Conservation (phyloP, 2,888 invertebrate species). For the Aleiodes alternator region DNA sequence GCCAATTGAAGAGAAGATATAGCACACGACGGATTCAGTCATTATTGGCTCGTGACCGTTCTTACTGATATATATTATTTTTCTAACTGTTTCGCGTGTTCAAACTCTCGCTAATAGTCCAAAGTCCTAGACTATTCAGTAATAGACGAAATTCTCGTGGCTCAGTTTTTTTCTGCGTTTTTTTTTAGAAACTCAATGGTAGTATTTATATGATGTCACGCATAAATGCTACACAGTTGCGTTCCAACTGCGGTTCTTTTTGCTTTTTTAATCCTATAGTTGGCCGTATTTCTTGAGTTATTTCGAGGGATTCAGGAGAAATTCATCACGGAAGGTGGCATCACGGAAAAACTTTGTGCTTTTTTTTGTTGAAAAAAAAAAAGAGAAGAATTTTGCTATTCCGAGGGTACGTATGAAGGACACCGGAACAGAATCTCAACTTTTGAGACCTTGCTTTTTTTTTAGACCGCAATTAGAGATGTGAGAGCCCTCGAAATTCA, state of each 20-base stretch:
- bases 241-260: slow-evolving; percentile 16
- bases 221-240: slow-evolving; percentile 23
- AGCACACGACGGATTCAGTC: slow-evolving; percentile 39
- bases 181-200: slow-evolving; percentile 12
- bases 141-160: slow-evolving; percentile 23
- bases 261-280: not conserved
- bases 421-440: slow-evolving; percentile 42
- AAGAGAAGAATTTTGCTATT: slow-evolving; percentile 36
- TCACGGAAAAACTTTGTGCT: slow-evolving; percentile 53
- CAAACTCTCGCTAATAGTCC: not conserved
- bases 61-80: not conserved
- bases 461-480: slow-evolving; percentile 45
- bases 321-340: slow-evolving; percentile 34
- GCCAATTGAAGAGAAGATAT: slow-evolving; percentile 12
- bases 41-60: slow-evolving; percentile 33
- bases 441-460: slow-evolving; percentile 42
- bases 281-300: not conserved
- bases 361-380: slow-evolving; percentile 3
- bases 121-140: slow-evolving; percentile 16
- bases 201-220: slow-evolving; percentile 32
- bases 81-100: slow-evolving; percentile 17
- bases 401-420: slow-evolving; percentile 45
- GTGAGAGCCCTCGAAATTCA: slow-evolving; percentile 48
- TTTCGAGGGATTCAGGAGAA: not conserved
- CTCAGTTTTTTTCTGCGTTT: not conserved